phyloP scores from a whole-genome alignment of 2,797 vertebrate genomes.

The Gymnothorax javanicus region DNA sequence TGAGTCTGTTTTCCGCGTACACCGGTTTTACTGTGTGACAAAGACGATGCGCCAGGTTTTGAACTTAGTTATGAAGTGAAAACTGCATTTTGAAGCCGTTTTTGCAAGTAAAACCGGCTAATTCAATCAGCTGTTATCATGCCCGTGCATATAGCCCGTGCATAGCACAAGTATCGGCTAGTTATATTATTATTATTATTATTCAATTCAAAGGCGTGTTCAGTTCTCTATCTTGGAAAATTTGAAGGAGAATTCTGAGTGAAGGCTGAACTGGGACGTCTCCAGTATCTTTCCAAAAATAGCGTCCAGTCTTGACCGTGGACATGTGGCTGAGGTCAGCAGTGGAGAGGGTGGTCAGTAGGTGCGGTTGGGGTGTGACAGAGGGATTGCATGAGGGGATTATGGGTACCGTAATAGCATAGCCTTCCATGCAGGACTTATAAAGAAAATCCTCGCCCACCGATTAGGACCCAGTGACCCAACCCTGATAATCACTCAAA shows the following conservation, averaged over 20 bases:
- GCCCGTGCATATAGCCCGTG: too few species aligned
- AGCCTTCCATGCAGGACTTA: conserved; percentile 7
- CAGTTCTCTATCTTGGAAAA: too few species aligned
- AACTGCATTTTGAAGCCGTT: too few species aligned
- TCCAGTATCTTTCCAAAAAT: neutral
- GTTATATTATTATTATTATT: neutral
- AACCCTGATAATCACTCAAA: conserved; percentile 3
- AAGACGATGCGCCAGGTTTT: too few species aligned
- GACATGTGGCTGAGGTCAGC: neutral
- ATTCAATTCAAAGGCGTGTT: neutral
- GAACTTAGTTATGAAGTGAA: too few species aligned
- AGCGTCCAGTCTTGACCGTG: neutral
- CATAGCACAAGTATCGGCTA: neutral
- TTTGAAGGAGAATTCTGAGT: too few species aligned
- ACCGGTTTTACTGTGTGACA: too few species aligned
- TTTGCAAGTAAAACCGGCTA: too few species aligned
- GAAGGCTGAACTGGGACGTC: neutral
- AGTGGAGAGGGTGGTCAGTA: neutral
- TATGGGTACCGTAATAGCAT: neutral
- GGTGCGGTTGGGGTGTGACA: neutral
- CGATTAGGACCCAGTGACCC: neutral
- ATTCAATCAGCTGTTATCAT: too few species aligned
- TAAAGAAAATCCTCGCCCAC: neutral
- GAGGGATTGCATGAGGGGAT: neutral
- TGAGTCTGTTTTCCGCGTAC: too few species aligned